These are phyloP conservation scores for Synanthedon vespiformis DNA, from an alignment of 2,888 invertebrate species.

Conservation along the genomic window DNA sequence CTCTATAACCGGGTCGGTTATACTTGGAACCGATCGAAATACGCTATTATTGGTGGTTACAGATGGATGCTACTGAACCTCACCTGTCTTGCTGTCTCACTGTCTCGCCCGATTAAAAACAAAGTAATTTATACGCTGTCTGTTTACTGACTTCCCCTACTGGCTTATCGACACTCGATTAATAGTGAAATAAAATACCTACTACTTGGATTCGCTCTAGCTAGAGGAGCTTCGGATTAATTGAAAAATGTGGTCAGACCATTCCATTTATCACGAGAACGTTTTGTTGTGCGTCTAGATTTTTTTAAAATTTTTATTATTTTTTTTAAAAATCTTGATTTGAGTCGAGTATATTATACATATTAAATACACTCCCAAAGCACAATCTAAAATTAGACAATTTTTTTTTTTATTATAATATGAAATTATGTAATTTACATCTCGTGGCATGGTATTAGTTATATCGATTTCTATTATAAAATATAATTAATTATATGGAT, in stretches of 20 bases:
- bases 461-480: no score
- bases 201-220: not conserved
- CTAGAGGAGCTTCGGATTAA: not conserved
- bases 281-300: not conserved
- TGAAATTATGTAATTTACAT: no score
- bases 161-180: not conserved
- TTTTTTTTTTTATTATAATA: no score
- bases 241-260: not conserved
- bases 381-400: no score
- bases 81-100: slow-evolving; percentile 25
- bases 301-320: not conserved
- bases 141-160: slow-evolving; percentile 14
- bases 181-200: not conserved
- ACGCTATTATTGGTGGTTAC: slow-evolving; percentile 58
- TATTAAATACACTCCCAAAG: no score
- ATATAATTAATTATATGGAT: no score
- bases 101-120: slow-evolving; percentile 6
- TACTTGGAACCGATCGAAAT: slow-evolving; percentile 58
- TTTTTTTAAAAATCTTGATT: not conserved
- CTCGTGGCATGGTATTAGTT: no score
- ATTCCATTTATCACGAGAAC: not conserved
- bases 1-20: slow-evolving; percentile 48
- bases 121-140: slow-evolving; percentile 24
- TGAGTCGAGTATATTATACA: no score
- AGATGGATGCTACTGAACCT: slow-evolving; percentile 37